Conservation (phyloP, 2,888 invertebrate species). For the Cancer borealis region DNA sequence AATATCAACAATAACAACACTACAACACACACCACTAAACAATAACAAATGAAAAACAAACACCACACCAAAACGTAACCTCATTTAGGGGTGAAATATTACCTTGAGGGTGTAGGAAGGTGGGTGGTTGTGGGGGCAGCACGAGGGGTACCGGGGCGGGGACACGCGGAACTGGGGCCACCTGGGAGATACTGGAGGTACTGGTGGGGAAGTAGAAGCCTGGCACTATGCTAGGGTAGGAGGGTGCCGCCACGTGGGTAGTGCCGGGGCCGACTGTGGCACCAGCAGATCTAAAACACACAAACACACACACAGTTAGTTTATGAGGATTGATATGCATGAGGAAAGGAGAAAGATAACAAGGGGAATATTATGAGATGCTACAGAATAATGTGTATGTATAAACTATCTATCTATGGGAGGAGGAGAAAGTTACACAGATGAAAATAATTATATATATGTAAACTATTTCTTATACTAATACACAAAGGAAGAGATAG, state of each 20-base stretch:
- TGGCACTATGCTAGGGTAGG: conserved; percentile 67
- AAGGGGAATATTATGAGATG: too few relatives aligned
- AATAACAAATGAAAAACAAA: neutral
- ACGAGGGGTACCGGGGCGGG: conserved; percentile 67
- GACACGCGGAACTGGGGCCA: conserved; percentile 56
- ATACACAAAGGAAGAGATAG: too few relatives aligned
- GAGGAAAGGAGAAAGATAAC: neutral
- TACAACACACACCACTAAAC: neutral
- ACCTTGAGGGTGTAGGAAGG: conserved; percentile 74
- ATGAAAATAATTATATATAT: too few relatives aligned
- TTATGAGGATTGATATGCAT: too few relatives aligned
- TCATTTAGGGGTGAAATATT: neutral
- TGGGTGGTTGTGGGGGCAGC: conserved; percentile 67
- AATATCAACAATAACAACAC: neutral
- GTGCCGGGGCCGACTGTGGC: conserved; percentile 34
- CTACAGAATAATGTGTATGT: too few relatives aligned
- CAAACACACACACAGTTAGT: neutral
- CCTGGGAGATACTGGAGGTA: conserved; percentile 48
- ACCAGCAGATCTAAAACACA: neutral
- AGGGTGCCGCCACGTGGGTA: conserved; percentile 26
- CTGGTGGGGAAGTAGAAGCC: conserved; percentile 71
- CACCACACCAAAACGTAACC: neutral
- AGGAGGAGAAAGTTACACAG: too few relatives aligned
- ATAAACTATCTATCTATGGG: too few relatives aligned
- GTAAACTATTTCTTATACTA: too few relatives aligned